Percentiles rank a stretch among this genome's conserved stretches.
Evolutionary conservation across 2,797 vertebrate genomes (phyloP).

Genomic region (Lithobates sylvaticus): DNA sequence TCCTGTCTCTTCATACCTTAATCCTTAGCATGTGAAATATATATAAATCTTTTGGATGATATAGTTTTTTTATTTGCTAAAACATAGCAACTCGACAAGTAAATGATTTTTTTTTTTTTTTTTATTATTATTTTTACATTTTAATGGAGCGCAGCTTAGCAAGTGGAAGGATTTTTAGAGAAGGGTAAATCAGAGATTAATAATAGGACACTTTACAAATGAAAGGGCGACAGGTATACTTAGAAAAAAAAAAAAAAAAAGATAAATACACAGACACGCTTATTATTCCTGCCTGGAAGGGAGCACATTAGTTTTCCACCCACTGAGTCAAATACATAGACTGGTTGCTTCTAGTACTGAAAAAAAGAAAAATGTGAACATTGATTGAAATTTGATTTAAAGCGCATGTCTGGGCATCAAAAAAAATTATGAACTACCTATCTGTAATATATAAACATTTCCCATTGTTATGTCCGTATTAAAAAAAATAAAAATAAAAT

Average conservation of each 20-base stretch:
- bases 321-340: conserved; percentile 12
- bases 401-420: too few species aligned
- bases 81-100: conserved; percentile 77
- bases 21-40: conserved; percentile 67
- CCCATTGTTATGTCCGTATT: too few species aligned
- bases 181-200: conserved; percentile 23
- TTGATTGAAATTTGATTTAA: background rate
- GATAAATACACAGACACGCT: conserved; percentile 49
- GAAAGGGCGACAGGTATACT: background rate
- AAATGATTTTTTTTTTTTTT: conserved; percentile 55
- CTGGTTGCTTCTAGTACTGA: conserved; percentile 8
- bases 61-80: conserved; percentile 74
- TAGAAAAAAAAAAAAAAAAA: conserved; percentile 1
- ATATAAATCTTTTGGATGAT: conserved; percentile 68
- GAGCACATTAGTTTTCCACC: conserved; percentile 32
- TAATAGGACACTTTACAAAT: background rate
- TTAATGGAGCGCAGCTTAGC: conserved; percentile 58
- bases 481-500: too few species aligned
- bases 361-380: background rate
- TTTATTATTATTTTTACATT: conserved; percentile 48
- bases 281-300: conserved; percentile 18
- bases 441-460: too few species aligned
- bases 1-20: conserved; percentile 65
- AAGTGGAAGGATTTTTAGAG: conserved; percentile 33
- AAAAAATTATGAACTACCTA: too few species aligned